phyloP scores from a whole-genome alignment of 2,113 vertebrate genomes.

The Strigops habroptila region DNA sequence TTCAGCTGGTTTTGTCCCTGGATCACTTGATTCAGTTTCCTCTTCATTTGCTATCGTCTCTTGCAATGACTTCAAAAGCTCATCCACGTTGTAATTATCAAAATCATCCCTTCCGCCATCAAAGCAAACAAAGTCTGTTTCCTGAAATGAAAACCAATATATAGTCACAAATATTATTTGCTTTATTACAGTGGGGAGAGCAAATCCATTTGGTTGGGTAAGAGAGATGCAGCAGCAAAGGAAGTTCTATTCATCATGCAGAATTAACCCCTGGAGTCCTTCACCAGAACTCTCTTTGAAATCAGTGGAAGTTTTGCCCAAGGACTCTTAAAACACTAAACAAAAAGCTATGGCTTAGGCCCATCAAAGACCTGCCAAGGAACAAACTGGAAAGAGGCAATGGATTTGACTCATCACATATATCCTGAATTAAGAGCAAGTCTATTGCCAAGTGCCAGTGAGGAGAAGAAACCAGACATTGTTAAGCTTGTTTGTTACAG shows the following conservation, averaged over 20 bases:
- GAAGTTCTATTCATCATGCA: not conserved
- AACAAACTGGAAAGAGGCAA: not conserved
- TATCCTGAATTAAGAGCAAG: not conserved
- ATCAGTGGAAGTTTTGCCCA: not conserved
- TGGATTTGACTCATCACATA: not conserved
- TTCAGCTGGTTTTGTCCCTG: not conserved
- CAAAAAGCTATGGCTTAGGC: not conserved
- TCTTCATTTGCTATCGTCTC: not conserved
- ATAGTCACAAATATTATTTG: not conserved
- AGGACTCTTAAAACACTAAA: not conserved
- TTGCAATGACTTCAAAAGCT: conserved; percentile 74
- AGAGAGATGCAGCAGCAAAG: not conserved
- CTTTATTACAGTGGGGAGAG: not conserved
- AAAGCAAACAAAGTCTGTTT: conserved; percentile 97
- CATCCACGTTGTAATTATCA: conserved; percentile 85
- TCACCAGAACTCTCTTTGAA: not conserved
- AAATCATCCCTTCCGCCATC: conserved; percentile 87
- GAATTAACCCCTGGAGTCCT: not conserved
- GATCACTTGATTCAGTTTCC: not conserved
- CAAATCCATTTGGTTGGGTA: not conserved
- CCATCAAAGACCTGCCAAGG: not conserved
- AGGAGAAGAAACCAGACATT: not conserved
- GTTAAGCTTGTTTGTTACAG: not conserved
- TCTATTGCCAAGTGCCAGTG: not conserved
- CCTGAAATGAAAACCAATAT: conserved; percentile 72